Evolutionary conservation across 1,140 invertebrate species (phyloP), one percentile per base, ranked within the genome.

Genomic region (Drosophila nigromelanica): DNA sequence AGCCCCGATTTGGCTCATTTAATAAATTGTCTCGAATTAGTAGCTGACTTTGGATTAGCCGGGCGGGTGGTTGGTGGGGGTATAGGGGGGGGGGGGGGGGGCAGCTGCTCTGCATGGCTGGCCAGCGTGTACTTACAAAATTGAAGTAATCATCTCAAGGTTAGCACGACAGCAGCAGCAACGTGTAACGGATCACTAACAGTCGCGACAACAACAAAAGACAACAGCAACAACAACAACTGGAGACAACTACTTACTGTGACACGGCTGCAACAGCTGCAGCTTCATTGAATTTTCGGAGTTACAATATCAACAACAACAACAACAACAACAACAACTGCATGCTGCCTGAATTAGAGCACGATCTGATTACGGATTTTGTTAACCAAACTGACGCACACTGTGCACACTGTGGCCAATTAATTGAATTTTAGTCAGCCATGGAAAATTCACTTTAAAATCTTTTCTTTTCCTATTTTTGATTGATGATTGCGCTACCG

Each of bases 1-100:
- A 77, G 79, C 76, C 73, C 72, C 55, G 76, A 64, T 83, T 79
- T 74, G 82, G 59, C 83, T 89, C 83, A 89, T 89, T 89, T 89
- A 74, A 83, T 89, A 79, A 89, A 89, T 89, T 80, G 83, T 83
- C 76, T 89, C 76, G 73, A 89, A 83, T 78, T 89, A 89, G 83
- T 89, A 62, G 64, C 58, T 51, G 47, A 30, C 47, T 50, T 50
- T 50, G 47, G 45, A 5, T 50, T 21, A n/a, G 6, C 3, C n/a
- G 6, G 2, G 14, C 4, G 10, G 33, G n/a, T 0, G 7, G 4
- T 18, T 1, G 18, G 18, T 18, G 18, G 18, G n/a, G n/a, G n/a
- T n/a, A n/a, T 18, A 1, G 33, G 30, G 21, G 12, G 21, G 0
- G 21, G 18, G 3, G 24, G 1, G 18, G 27, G 39, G 21, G 14